Evolutionary conservation across 2,113 vertebrate genomes (phyloP).

Genomic region (Cnemophilus loriae): DNA sequence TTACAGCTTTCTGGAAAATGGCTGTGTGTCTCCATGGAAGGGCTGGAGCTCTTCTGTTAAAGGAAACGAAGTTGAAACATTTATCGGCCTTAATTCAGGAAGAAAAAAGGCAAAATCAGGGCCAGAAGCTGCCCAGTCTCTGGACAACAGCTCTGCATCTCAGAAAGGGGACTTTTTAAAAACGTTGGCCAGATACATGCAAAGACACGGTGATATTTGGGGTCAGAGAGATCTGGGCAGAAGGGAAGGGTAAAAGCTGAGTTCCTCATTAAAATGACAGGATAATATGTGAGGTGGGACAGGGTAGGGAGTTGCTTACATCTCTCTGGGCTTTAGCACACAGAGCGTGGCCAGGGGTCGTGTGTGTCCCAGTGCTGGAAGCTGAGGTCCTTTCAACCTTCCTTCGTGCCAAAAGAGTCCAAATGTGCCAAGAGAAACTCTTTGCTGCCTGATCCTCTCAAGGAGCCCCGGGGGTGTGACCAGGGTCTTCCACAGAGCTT

Average conservation of each 20-base stretch:
- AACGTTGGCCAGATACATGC: neutral
- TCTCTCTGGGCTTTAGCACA: neutral
- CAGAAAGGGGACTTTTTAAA: neutral
- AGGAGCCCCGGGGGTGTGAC: neutral
- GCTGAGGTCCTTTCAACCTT: neutral
- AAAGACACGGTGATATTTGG: neutral
- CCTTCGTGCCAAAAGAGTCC: neutral
- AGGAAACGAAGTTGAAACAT: neutral
- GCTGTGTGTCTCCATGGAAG: neutral
- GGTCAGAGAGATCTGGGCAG: neutral
- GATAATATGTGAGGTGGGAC: neutral
- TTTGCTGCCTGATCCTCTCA: neutral
- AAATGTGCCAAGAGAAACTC: neutral
- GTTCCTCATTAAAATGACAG: neutral
- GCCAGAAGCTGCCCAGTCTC: neutral
- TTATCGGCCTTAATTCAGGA: neutral
- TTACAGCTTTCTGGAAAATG: neutral
- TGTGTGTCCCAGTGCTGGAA: neutral
- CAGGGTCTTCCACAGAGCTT: accelerated
- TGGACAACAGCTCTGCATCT: neutral
- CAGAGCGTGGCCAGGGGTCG: neutral
- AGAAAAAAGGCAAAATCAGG: neutral
- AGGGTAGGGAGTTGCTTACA: neutral
- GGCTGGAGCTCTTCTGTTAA: neutral
- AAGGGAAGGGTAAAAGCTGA: neutral